Evolutionary conservation across 2,797 vertebrate species (phyloP).

Genomic region (Heliangelus exortis): DNA sequence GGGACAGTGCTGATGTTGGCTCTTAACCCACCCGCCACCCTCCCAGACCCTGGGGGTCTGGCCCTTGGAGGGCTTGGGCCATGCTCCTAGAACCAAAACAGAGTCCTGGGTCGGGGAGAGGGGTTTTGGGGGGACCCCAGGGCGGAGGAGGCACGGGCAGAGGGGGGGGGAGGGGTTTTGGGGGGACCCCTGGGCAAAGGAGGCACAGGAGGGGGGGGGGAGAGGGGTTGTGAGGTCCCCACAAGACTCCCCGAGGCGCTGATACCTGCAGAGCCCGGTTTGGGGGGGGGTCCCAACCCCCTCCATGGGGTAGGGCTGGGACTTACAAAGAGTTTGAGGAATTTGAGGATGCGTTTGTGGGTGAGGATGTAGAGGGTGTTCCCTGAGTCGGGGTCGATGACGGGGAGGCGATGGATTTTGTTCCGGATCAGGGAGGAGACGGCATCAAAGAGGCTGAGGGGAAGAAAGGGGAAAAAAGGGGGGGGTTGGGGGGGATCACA

Average conservation of each 20-base stretch:
- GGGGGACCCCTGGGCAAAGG: too few species aligned
- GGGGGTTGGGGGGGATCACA: neutral
- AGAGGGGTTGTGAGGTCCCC: neutral
- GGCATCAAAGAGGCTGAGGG: slow-evolving; percentile 90
- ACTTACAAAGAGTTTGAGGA: slow-evolving; percentile 98
- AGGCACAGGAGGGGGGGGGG: neutral
- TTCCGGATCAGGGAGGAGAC: slow-evolving; percentile 94
- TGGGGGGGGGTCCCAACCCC: too few species aligned
- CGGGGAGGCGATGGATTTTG: slow-evolving; percentile 97
- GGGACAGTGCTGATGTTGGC: neutral
- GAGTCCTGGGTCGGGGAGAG: neutral
- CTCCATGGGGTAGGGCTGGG: neutral
- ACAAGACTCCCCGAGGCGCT: too few species aligned
- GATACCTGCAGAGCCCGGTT: too few species aligned
- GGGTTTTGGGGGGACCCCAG: neutral
- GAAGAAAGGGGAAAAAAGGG: neutral
- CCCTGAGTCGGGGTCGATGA: slow-evolving; percentile 94
- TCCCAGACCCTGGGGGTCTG: too few species aligned
- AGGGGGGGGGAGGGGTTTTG: too few species aligned
- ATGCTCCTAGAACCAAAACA: neutral
- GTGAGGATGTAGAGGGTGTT: slow-evolving; percentile 98
- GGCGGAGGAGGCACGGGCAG: neutral
- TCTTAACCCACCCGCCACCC: neutral
- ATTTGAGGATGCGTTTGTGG: slow-evolving; percentile 98
- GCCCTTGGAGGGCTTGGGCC: neutral